Base-by-base conservation (phyloP, 2,888 invertebrate species). In the Atethmia centrago region DNA sequence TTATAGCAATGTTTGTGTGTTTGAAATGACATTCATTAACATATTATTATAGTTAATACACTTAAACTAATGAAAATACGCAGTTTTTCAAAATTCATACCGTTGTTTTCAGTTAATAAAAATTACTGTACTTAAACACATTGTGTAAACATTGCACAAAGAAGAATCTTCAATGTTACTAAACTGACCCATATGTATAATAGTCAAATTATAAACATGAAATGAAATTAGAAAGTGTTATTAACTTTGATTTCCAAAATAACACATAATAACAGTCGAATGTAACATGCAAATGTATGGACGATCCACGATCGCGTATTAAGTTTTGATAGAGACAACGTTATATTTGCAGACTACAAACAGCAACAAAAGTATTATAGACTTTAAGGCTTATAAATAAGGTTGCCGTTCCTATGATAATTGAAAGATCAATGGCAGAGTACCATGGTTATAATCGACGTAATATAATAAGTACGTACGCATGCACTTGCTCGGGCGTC, bases 231-330 rank as follows among this genome's bases (percentile, higher is more conserved):
- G 92, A 93, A 93, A 92, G 92, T 90, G 88, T 89, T 88, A 93
- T 92, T 92, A 92, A 84, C 80, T 82, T 82, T 87, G 65, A 86
- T 86, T 88, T 89, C 86, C 86, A 89, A 88, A 89, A 89, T 89
- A 89, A 87, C 73, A 87, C 82, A 89, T 91, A 91, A 93, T 92
- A 87, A 92, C 88, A 91, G 88, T 80, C 86, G 79, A 90, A 90
- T 89, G 87, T 88, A 89, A 90, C 92, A 92, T 93, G 92, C 92
- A 92, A 93, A 94, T 92, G 91, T 90, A 89, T 82, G 87, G 84
- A 87, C 85, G 86, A 90, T 88, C 83, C 89, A 90, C 88, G 90
- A 92, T 90, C 90, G 88, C 87, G 87, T 90, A 90, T 90, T 89
- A 88, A 68, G 84, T 88, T 91, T 88, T 87, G 84, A 88, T 86